Evolutionary conservation across 64 coral and sea anemone species (phyloP).

Genomic region (Porites australiensis): DNA sequence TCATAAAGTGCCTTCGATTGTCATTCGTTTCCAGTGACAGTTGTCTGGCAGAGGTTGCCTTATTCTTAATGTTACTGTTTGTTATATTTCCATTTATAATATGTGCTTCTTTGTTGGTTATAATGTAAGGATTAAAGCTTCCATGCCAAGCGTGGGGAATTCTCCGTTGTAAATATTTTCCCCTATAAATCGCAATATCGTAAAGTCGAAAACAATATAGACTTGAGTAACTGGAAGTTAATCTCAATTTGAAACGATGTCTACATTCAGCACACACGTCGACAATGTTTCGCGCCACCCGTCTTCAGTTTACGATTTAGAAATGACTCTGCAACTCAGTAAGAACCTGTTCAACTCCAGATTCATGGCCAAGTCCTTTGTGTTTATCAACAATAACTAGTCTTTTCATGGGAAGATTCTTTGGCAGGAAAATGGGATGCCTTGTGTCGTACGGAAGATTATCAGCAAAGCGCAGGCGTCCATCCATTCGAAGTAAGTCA

Average conservation of each 20-base stretch:
- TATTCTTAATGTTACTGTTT: too few relatives aligned
- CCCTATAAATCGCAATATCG: too few relatives aligned
- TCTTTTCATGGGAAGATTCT: slow-evolving; percentile 56
- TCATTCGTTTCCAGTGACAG: too few relatives aligned
- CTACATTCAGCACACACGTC: slow-evolving; percentile 54
- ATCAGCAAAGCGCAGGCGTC: slow-evolving; percentile 53
- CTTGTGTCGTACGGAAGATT: slow-evolving; percentile 54
- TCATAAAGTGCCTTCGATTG: too few relatives aligned
- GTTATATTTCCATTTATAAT: too few relatives aligned
- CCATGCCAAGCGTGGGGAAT: too few relatives aligned
- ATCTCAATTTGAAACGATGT: slow-evolving; percentile 57
- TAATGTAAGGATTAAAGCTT: too few relatives aligned
- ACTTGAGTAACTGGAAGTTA: slow-evolving; percentile 44
- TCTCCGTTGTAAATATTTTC: too few relatives aligned
- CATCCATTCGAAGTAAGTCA: slow-evolving; percentile 56
- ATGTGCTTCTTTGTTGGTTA: too few relatives aligned
- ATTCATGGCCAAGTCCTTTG: slow-evolving; percentile 61
- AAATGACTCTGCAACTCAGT: slow-evolving; percentile 68
- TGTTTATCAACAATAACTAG: slow-evolving; percentile 51
- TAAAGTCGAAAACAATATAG: too few relatives aligned
- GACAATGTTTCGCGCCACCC: slow-evolving; percentile 29
- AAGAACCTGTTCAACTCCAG: slow-evolving; percentile 70
- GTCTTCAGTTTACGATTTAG: slow-evolving; percentile 72
- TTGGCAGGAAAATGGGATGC: slow-evolving; percentile 73
- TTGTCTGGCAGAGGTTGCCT: too few relatives aligned